phyloP scores from a whole-genome alignment of 2,797 vertebrate species.

The Phrynocephalus vlangalii region DNA sequence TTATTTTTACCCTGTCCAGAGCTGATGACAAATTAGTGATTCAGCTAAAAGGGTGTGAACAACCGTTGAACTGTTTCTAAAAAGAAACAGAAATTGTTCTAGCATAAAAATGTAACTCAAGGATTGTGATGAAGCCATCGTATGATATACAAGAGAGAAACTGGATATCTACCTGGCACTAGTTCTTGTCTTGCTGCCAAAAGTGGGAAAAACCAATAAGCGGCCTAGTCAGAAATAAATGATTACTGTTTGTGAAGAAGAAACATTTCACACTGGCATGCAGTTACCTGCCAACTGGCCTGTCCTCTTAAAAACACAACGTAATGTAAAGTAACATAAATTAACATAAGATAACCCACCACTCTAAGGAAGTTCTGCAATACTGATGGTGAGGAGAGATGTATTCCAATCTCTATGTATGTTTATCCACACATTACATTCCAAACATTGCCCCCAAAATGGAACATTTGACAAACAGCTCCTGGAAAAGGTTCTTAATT shows the following conservation, averaged over 20 bases:
- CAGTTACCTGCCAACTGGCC: constrained; percentile 34
- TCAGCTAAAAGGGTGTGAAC: background rate
- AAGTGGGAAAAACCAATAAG: constrained; percentile 36
- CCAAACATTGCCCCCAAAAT: too few species aligned
- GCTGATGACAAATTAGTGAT: background rate
- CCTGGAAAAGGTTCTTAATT: too few species aligned
- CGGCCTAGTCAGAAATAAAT: constrained; percentile 39
- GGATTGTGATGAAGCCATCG: background rate
- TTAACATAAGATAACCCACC: too few species aligned
- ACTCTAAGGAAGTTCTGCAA: too few species aligned
- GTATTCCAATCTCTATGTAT: too few species aligned
- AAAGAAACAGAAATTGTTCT: background rate
- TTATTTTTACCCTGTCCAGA: background rate
- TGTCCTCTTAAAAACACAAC: background rate
- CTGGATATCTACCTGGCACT: constrained; percentile 46
- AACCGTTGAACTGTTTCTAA: background rate
- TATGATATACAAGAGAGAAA: constrained; percentile 47
- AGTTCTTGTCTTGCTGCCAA: constrained; percentile 24
- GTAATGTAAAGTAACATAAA: background rate
- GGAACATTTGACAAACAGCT: background rate
- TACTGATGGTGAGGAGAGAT: too few species aligned
- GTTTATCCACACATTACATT: too few species aligned
- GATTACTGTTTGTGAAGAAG: constrained; percentile 51
- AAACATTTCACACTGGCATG: constrained; percentile 45
- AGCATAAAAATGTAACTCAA: background rate